These are phyloP conservation scores for Xyrichtys novacula DNA, from an alignment of 2,797 vertebrate species.

Conservation along the genomic window DNA sequence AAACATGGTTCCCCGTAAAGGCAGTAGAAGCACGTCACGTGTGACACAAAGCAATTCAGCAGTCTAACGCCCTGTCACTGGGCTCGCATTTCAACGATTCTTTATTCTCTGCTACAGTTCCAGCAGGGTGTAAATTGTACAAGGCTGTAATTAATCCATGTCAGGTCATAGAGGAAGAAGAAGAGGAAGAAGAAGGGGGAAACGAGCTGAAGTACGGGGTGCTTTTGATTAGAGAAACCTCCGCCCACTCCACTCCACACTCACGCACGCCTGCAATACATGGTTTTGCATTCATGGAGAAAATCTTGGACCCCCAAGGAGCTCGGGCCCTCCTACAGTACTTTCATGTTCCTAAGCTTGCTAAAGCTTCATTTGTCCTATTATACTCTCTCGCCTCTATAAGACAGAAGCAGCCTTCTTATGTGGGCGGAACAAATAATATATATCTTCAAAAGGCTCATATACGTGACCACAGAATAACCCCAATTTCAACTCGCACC, in stretches of 20 bases:
- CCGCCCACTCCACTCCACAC: constrained; percentile 16
- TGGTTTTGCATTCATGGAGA: constrained; percentile 77
- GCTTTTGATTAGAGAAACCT: constrained; percentile 80
- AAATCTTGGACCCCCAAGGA: constrained; percentile 77
- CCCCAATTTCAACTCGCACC: constrained; percentile 65
- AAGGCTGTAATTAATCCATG: constrained; percentile 84
- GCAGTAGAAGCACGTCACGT: constrained; percentile 56
- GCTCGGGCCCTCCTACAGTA: constrained; percentile 67
- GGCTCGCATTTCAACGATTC: constrained; percentile 77
- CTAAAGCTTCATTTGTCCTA: constrained; percentile 72
- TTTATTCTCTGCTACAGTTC: constrained; percentile 77
- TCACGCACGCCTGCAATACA: constrained; percentile 21
- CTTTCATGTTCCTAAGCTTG: constrained; percentile 81
- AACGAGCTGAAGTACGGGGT: constrained; percentile 76
- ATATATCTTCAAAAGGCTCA: constrained; percentile 70
- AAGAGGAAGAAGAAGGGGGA: constrained; percentile 48
- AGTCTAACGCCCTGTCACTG: constrained; percentile 75
- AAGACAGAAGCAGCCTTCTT: constrained; percentile 45
- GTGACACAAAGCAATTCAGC: constrained; percentile 73
- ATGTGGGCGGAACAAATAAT: constrained; percentile 52
- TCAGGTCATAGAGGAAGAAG: constrained; percentile 75
- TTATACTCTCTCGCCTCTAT: constrained; percentile 56
- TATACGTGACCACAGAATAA: constrained; percentile 72
- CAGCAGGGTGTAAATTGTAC: constrained; percentile 81
- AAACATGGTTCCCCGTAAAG: constrained; percentile 66